A percentile compares a stretch with the other conserved stretches of the same genome.
Conservation (phyloP, 2,113 vertebrate genomes). For the Poecilia latipinna region DNA sequence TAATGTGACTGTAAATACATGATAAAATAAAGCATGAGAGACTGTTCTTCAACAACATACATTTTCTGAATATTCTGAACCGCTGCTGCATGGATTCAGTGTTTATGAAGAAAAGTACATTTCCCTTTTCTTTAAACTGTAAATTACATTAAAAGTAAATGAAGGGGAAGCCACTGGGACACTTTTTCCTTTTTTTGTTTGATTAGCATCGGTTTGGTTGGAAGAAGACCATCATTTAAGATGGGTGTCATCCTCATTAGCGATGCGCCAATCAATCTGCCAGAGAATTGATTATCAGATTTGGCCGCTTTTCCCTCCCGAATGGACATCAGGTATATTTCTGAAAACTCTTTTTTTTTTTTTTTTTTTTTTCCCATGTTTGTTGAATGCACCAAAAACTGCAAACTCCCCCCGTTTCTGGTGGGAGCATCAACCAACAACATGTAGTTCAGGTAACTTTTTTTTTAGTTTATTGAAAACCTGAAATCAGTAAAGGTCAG, state of each 20-base stretch:
- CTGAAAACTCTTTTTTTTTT: background rate
- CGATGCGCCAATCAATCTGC: background rate
- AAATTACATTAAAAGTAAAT: background rate
- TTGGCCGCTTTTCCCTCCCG: background rate
- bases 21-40: background rate
- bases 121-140: background rate
- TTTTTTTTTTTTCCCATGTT: background rate
- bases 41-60: background rate
- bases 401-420: too few species aligned
- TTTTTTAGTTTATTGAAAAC: background rate
- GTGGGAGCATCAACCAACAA: background rate
- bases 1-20: constrained; percentile 53
- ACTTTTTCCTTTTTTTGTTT: background rate
- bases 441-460: background rate
- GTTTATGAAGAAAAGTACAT: background rate
- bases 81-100: background rate
- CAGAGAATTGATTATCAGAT: background rate
- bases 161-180: background rate
- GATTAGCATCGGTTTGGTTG: background rate
- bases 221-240: background rate
- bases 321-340: background rate
- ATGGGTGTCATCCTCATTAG: background rate
- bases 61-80: background rate
- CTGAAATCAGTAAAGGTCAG: background rate
- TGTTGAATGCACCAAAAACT: background rate